phyloP scores from a whole-genome alignment of 2,888 invertebrate genomes.

The Elysia crispata region DNA sequence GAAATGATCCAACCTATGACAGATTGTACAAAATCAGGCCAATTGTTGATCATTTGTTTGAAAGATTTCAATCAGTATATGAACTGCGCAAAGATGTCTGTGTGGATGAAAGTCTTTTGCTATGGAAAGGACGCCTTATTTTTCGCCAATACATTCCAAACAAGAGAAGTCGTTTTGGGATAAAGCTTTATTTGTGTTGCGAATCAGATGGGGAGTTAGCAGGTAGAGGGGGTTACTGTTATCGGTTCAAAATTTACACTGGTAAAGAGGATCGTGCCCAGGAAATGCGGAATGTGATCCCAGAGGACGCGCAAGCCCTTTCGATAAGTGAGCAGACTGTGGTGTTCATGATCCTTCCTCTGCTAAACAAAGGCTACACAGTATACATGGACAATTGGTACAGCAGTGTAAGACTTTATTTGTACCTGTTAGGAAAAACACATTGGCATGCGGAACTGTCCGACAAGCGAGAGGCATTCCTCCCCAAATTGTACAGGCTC shows the following conservation, averaged over 20 bases:
- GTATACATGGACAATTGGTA: slow-evolving; percentile 43
- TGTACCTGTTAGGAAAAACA: slow-evolving; percentile 29
- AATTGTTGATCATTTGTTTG: slow-evolving; percentile 44
- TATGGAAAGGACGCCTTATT: slow-evolving; percentile 41
- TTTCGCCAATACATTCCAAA: slow-evolving; percentile 39
- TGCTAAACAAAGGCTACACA: slow-evolving; percentile 36
- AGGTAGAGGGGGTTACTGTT: slow-evolving; percentile 34
- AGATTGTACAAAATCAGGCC: slow-evolving; percentile 52
- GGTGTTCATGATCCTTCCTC: slow-evolving; percentile 27
- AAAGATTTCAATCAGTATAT: slow-evolving; percentile 44
- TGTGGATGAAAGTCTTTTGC: slow-evolving; percentile 33
- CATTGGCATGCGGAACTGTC: slow-evolving; percentile 34
- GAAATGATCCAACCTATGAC: slow-evolving; percentile 45
- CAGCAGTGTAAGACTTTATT: slow-evolving; percentile 23
- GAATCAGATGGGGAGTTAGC: slow-evolving; percentile 24
- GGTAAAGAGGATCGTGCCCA: slow-evolving; percentile 33
- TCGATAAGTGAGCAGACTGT: slow-evolving; percentile 24
- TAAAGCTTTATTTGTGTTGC: slow-evolving; percentile 40
- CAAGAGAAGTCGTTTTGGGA: slow-evolving; percentile 39
- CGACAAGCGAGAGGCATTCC: slow-evolving; percentile 20
- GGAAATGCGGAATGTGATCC: slow-evolving; percentile 15
- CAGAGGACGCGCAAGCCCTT: not conserved
- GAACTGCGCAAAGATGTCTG: slow-evolving; percentile 22
- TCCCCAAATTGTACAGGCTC: not conserved
- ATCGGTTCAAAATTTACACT: slow-evolving; percentile 31